Evolutionary conservation across 2,113 vertebrate genomes (phyloP).

Genomic region (Colistium nudipinnis): DNA sequence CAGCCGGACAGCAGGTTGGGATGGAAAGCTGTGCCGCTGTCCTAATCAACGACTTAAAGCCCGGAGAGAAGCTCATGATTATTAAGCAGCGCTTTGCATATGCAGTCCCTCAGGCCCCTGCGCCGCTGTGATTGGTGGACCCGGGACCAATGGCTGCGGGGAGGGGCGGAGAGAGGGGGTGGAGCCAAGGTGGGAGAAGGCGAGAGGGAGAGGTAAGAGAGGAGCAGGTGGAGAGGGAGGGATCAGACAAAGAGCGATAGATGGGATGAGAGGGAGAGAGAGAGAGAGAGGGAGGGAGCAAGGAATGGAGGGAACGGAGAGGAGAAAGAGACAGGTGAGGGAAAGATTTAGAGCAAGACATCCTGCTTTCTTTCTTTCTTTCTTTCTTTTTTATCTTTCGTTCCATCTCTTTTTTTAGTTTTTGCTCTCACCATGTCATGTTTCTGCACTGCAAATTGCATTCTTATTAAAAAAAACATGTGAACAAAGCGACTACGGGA

Average conservation of each 20-base stretch:
- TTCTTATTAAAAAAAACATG: neutral
- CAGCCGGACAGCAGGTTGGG: constrained; percentile 87
- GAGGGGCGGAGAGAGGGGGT: constrained; percentile 78
- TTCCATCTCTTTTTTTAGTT: constrained; percentile 10
- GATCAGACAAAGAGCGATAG: constrained; percentile 69
- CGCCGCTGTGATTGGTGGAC: constrained; percentile 86
- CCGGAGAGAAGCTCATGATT: constrained; percentile 97
- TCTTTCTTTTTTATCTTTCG: constrained; percentile 9
- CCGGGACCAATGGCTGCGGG: constrained; percentile 86
- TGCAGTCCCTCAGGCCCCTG: constrained; percentile 89
- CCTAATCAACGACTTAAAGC: constrained; percentile 99
- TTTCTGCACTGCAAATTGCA: neutral
- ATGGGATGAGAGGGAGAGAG: constrained; percentile 48
- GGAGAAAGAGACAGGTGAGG: constrained; percentile 75
- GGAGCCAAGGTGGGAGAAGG: constrained; percentile 72
- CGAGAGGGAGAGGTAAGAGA: constrained; percentile 71
- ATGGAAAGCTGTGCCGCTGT: constrained; percentile 92
- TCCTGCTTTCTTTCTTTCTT: constrained; percentile 11
- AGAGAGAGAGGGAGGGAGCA: constrained; percentile 36
- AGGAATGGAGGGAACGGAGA: constrained; percentile 54
- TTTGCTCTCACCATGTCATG: neutral
- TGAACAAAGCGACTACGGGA: neutral
- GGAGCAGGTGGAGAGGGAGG: constrained; percentile 75
- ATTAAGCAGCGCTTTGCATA: constrained; percentile 95
- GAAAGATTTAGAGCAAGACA: constrained; percentile 77